These are phyloP conservation scores for Ardeotis arabs DNA, from an alignment of 2,113 vertebrate species.

Conservation along the genomic window DNA sequence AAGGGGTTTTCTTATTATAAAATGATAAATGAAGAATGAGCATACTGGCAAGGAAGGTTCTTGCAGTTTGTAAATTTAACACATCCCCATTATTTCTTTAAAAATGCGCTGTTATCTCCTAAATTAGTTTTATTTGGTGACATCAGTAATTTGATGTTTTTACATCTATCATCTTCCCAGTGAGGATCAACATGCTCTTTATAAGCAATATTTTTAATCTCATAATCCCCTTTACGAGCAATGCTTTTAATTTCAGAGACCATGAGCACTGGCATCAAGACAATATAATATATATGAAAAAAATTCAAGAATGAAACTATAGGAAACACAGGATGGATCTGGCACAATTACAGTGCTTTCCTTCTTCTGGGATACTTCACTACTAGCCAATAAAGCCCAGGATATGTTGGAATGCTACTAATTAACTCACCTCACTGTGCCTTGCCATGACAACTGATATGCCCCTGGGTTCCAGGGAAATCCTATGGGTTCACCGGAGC, in stretches of 20 bases:
- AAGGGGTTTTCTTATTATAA: slow-evolving; percentile 65
- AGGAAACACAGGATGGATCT: neutral
- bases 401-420: slow-evolving; percentile 24
- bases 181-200: neutral
- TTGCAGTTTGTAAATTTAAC: slow-evolving; percentile 58
- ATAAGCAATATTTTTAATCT: slow-evolving; percentile 42
- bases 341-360: neutral
- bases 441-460: neutral
- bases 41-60: slow-evolving; percentile 45
- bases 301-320: neutral
- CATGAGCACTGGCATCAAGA: neutral
- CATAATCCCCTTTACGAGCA: slow-evolving; percentile 41
- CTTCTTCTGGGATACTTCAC: slow-evolving; percentile 28
- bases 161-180: neutral
- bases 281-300: neutral
- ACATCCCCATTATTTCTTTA: neutral
- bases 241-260: slow-evolving; percentile 45
- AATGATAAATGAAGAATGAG: slow-evolving; percentile 72
- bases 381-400: slow-evolving; percentile 24
- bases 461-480: neutral
- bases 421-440: neutral
- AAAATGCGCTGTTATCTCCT: slow-evolving; percentile 24
- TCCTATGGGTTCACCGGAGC: neutral
- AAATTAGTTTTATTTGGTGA: slow-evolving; percentile 57
- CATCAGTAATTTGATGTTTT: slow-evolving; percentile 35